These are phyloP conservation scores for Epizoanthus rinbou DNA, from an alignment of 92 coral and sea anemone species.

Conservation along the genomic window DNA sequence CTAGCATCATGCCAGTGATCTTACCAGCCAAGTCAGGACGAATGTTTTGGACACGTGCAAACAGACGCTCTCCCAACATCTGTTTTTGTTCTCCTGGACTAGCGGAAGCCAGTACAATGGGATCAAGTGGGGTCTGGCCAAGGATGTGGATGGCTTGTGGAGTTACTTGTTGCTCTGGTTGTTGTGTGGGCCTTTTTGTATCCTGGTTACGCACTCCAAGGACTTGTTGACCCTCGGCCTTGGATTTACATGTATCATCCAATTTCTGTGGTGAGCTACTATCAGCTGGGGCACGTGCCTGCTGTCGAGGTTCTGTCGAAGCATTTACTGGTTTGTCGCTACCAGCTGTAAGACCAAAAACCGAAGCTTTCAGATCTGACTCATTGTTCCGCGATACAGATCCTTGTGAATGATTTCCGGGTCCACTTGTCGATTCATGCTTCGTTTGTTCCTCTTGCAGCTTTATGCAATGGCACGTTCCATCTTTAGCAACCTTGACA, in stretches of 20 bases:
- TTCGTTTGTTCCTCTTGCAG: neutral
- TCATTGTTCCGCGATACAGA: neutral
- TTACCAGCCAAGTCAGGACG: conserved; percentile 43
- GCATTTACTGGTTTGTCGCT: too few species aligned
- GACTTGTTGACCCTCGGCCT: conserved; percentile 44
- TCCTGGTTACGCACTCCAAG: conserved; percentile 74
- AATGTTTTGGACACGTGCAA: too few species aligned
- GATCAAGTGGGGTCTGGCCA: conserved; percentile 79
- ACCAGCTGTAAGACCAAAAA: too few species aligned
- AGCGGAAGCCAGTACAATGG: conserved; percentile 78
- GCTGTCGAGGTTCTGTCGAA: conserved; percentile 14
- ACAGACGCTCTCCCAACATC: conserved; percentile 65
- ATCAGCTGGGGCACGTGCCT: conserved; percentile 21
- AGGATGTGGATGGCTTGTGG: conserved; percentile 65
- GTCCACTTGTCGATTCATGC: neutral
- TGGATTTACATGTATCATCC: conserved; percentile 7
- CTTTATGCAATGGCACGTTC: conserved; percentile 14
- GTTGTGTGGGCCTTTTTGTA: conserved; percentile 58
- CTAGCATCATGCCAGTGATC: conserved; percentile 65
- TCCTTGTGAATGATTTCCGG: neutral
- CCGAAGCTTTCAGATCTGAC: neutral
- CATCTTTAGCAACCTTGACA: conserved; percentile 5
- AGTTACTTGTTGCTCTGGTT: conserved; percentile 54
- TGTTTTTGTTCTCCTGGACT: conserved; percentile 82
- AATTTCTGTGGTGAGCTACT: conserved; percentile 52